phyloP scores from a whole-genome alignment of 2,888 invertebrate genomes.

The Malacosoma neustria region DNA sequence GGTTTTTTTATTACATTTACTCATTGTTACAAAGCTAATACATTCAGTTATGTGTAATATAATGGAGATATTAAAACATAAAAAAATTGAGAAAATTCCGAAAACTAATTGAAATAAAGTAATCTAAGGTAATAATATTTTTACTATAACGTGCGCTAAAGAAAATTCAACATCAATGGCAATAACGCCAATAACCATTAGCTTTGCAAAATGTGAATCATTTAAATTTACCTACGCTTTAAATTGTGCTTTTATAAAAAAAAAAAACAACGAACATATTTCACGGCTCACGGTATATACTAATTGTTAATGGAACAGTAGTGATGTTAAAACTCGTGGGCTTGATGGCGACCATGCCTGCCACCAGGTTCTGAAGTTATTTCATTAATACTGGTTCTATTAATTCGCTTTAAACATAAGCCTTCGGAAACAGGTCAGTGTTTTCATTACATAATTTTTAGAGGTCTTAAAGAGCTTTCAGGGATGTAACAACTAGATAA shows the following conservation, averaged over 20 bases:
- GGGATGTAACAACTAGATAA: conserved; percentile 49
- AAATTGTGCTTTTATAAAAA: conserved; percentile 49
- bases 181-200: conserved; percentile 51
- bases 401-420: conserved; percentile 53
- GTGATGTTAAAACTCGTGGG: conserved; percentile 39
- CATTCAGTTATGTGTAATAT: background rate
- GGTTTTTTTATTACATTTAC: too few species aligned
- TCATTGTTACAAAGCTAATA: too few species aligned
- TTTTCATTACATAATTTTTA: conserved; percentile 12
- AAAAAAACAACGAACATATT: conserved; percentile 34
- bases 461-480: conserved; percentile 55
- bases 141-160: conserved; percentile 1
- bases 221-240: conserved; percentile 50
- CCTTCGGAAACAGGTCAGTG: conserved; percentile 32
- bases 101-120: background rate
- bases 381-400: conserved; percentile 36
- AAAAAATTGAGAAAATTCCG: background rate
- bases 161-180: conserved; percentile 3
- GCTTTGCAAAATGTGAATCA: conserved; percentile 67
- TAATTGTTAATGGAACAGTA: conserved; percentile 51
- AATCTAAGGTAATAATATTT: conserved; percentile 3
- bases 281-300: conserved; percentile 65
- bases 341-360: conserved; percentile 63
- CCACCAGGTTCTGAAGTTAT: conserved; percentile 39
- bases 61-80: background rate